Percentiles rank a stretch among this genome's conserved stretches.
phyloP scores from a whole-genome alignment of 2,797 vertebrate species.

The Emys orbicularis region DNA sequence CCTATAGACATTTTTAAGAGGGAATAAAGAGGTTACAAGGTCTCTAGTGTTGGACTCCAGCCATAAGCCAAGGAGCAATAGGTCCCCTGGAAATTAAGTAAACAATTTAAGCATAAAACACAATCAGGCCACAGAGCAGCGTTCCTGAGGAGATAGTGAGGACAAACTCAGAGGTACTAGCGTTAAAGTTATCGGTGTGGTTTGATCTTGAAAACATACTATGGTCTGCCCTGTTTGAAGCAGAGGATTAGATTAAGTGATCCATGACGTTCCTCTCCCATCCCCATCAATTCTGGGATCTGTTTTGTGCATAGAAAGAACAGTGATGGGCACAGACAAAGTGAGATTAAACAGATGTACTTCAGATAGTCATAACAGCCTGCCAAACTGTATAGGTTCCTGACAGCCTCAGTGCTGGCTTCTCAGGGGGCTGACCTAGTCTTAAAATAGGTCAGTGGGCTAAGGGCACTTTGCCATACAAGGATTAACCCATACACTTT shows the following conservation, averaged over 20 bases:
- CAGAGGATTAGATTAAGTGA: not conserved
- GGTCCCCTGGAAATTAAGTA: not conserved
- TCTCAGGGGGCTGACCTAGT: not conserved
- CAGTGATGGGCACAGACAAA: not conserved
- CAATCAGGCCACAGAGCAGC: not conserved
- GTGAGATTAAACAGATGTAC: not conserved
- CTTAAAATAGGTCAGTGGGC: not conserved
- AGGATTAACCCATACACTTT: not conserved
- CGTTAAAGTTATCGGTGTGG: not conserved
- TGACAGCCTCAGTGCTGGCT: not conserved
- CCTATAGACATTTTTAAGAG: not conserved
- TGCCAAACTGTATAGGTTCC: not conserved
- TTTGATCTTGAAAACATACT: not conserved
- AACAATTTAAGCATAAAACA: not conserved
- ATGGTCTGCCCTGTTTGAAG: not conserved
- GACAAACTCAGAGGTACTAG: not conserved
- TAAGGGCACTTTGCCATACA: not conserved
- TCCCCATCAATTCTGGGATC: not conserved
- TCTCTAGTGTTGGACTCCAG: not conserved
- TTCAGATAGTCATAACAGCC: not conserved
- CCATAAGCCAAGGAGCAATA: not conserved
- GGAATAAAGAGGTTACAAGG: not conserved
- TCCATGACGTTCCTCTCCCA: not conserved
- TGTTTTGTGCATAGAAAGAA: not conserved
- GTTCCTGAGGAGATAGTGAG: not conserved